Percentiles rank a stretch among this genome's conserved stretches.
Conservation (phyloP, 2,797 vertebrate species). For the Morus bassanus region DNA sequence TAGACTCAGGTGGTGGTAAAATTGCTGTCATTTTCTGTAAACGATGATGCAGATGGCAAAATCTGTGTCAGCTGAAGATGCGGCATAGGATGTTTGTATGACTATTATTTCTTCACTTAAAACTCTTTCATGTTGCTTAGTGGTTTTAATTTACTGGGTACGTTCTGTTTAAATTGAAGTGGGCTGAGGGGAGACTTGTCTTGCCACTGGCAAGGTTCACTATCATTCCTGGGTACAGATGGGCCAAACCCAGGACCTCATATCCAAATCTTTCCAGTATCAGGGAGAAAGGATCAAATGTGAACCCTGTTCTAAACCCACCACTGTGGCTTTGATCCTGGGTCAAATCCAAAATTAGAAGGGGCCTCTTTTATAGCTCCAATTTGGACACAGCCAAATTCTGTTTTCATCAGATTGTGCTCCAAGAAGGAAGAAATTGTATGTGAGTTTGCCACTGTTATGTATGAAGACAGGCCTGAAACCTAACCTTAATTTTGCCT, state of each 20-base stretch:
- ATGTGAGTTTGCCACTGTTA: background rate
- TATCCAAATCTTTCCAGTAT: background rate
- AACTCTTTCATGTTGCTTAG: background rate
- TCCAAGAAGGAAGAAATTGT: background rate
- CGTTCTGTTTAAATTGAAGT: background rate
- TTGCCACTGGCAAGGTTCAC: background rate
- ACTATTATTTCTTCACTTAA: background rate
- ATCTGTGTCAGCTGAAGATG: background rate
- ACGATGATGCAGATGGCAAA: background rate
- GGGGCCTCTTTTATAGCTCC: background rate
- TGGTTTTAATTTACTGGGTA: background rate
- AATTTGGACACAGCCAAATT: background rate
- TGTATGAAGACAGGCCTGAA: background rate
- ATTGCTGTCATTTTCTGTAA: background rate
- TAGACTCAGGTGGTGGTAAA: background rate
- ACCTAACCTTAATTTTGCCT: background rate
- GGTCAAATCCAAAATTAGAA: background rate
- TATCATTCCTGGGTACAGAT: background rate
- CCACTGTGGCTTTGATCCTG: background rate
- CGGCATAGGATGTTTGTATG: background rate
- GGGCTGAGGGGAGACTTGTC: background rate
- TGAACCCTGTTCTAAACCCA: background rate
- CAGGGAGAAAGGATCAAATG: background rate
- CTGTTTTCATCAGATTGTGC: background rate
- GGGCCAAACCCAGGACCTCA: background rate